A percentile compares a stretch with the other conserved stretches of the same genome.
Conservation (phyloP, 2,888 invertebrate genomes). For the Lordiphosa fenestrarum region DNA sequence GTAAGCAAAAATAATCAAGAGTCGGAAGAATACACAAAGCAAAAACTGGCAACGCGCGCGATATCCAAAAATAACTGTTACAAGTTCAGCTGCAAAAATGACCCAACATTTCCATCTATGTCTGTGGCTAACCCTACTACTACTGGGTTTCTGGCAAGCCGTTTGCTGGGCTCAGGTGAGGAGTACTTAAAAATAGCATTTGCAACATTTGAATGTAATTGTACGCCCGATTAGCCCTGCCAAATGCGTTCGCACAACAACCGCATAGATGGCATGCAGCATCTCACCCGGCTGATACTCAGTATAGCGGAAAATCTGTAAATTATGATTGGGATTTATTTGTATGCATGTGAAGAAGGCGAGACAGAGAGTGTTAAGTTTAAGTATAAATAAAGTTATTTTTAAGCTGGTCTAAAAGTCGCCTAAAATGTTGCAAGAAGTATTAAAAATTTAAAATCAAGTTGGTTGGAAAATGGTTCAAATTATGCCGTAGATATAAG, state of each 20-base stretch:
- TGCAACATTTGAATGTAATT: too few relatives aligned
- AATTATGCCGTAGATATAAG: constrained; percentile 1
- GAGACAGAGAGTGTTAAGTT: too few relatives aligned
- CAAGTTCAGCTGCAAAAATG: constrained; percentile 47
- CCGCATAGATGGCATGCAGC: too few relatives aligned
- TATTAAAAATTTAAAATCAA: constrained; percentile 31
- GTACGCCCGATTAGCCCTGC: too few relatives aligned
- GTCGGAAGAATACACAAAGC: constrained; percentile 10
- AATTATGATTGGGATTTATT: too few relatives aligned
- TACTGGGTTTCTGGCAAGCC: background rate
- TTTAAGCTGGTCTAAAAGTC: constrained; percentile 9
- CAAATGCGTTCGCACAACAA: too few relatives aligned
- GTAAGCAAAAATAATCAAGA: constrained; percentile 54
- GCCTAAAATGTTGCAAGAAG: constrained; percentile 9
- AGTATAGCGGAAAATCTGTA: too few relatives aligned
- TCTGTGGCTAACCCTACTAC: background rate
- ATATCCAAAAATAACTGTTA: constrained; percentile 56
- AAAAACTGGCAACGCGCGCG: constrained; percentile 18
- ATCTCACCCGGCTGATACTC: too few relatives aligned
- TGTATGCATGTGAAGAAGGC: too few relatives aligned
- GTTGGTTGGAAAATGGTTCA: constrained; percentile 12
- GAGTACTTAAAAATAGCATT: too few relatives aligned
- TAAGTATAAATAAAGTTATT: background rate
- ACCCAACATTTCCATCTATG: background rate
- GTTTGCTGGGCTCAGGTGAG: too few relatives aligned